A percentile compares a stretch with the other conserved stretches of the same genome.
These are phyloP conservation scores for Polydrusus cervinus DNA, from an alignment of 2,888 invertebrate species.

Conservation along the genomic window DNA sequence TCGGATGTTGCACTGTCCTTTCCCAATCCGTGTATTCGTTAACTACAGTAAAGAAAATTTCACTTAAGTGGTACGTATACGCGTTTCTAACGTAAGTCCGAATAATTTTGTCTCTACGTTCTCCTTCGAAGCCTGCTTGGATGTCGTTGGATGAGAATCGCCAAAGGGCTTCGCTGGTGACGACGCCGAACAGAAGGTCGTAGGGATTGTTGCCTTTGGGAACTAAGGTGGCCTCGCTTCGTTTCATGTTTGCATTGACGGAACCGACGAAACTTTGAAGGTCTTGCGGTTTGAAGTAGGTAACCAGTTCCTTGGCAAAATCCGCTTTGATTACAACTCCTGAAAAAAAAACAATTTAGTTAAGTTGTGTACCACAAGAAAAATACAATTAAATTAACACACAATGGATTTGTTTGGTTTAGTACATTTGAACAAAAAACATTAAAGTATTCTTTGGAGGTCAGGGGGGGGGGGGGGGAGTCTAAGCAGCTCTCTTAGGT, in stretches of 20 bases:
- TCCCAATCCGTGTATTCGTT: conserved; percentile 99
- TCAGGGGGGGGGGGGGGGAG: too few relatives aligned
- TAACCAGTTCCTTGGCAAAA: conserved; percentile 85
- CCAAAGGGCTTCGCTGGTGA: conserved; percentile 94
- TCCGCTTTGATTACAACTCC: conserved; percentile 94
- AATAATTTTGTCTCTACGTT: conserved; percentile 89
- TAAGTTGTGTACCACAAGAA: not conserved
- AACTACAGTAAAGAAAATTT: conserved; percentile 96
- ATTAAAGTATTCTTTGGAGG: too few relatives aligned
- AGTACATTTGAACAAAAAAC: too few relatives aligned
- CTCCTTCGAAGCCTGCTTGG: conserved; percentile 90
- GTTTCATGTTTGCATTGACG: conserved; percentile 76
- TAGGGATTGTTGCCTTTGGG: conserved; percentile 79
- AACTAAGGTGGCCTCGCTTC: conserved; percentile 76
- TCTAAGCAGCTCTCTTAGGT: too few relatives aligned
- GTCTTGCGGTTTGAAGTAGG: conserved; percentile 80
- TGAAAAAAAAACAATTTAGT: conserved; percentile 23
- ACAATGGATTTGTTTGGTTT: too few relatives aligned
- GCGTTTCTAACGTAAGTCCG: conserved; percentile 95
- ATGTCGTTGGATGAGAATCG: conserved; percentile 89
- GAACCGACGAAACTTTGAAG: conserved; percentile 78
- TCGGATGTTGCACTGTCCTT: conserved; percentile 90
- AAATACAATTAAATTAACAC: too few relatives aligned
- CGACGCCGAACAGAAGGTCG: conserved; percentile 92
- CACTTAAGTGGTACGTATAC: conserved; percentile 95